Base-by-base conservation (phyloP, 2,888 invertebrate species). In the Cerceris rybyensis region DNA sequence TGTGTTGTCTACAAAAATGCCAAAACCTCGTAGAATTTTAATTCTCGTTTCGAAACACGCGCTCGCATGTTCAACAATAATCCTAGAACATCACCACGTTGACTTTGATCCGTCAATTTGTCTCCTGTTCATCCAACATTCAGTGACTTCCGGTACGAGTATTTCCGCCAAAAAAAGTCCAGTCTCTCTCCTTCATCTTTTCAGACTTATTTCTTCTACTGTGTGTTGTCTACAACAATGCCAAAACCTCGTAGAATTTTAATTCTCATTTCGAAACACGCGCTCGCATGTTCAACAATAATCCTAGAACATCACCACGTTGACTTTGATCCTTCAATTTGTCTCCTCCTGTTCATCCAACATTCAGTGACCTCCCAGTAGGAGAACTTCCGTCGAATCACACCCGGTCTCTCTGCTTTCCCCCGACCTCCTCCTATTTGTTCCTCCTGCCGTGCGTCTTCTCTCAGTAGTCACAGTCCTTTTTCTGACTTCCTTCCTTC, bases 101-200 rank as follows among this genome's bases (percentile, higher is more conserved):
- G 61, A 52, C 83, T 84, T 85, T 81, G 85, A 84, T 81, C 77
- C 75, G 74, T 59, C 83, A 85, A 85, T 85, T 84, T 85, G 76
- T 79, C 78, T 75, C 71, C 74, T 71, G 42, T 71, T 74, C 83
- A 85, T 85, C 71, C 83, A 85, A 85, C 67, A 84, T 84, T 85
- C 84, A 85, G 76, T 70, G 75, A 39, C 61, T 60, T 17, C 9
- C 13, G 55, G 17, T 67, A 14, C 28, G 67, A 54, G 55, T 68
- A 59, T 50, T 52, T 58, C 42, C 58, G 52, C 9, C 46, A 39
- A 17, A 50, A 73, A 68, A 39, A 17, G 16, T 28, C 58, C 11
- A 39, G 46, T 61, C 67, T 58, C 59, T 60, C 17, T 16, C 16
- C 49, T 52, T 11, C n/a, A n/a, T n/a, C n/a, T n/a, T n/a, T n/a